Evolutionary conservation across 2,797 vertebrate species (phyloP).

Genomic region (Zalophus californianus): DNA sequence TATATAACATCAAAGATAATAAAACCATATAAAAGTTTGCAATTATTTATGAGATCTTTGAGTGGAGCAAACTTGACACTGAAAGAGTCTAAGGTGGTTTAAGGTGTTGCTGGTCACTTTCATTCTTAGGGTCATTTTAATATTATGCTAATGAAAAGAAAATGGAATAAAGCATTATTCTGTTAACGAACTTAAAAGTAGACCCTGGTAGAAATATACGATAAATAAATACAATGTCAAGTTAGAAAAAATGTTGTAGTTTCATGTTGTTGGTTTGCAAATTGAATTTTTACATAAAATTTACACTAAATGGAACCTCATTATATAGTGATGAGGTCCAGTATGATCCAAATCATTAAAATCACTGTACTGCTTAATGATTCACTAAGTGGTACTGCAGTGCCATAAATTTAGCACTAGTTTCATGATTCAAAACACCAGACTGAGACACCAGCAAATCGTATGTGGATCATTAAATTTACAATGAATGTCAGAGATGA

Average conservation of each 20-base stretch:
- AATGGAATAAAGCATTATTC: slow-evolving; percentile 67
- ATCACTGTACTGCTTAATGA: slow-evolving; percentile 92
- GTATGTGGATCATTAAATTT: slow-evolving; percentile 94
- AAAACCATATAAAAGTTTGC: slow-evolving; percentile 39
- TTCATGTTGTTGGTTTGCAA: slow-evolving; percentile 92
- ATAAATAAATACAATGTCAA: slow-evolving; percentile 89
- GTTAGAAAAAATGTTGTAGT: slow-evolving; percentile 90
- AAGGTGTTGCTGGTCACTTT: slow-evolving; percentile 36
- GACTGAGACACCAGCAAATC: slow-evolving; percentile 91
- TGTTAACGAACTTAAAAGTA: slow-evolving; percentile 76
- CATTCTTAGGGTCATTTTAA: slow-evolving; percentile 55
- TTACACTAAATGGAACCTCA: slow-evolving; percentile 91
- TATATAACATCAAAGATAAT: slow-evolving; percentile 48
- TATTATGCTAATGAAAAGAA: slow-evolving; percentile 56
- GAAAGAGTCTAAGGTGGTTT: slow-evolving; percentile 19
- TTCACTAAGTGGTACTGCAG: slow-evolving; percentile 91
- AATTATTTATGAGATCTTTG: slow-evolving; percentile 64
- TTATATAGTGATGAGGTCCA: slow-evolving; percentile 91
- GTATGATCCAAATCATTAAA: slow-evolving; percentile 92
- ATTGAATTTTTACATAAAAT: slow-evolving; percentile 93
- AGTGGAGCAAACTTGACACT: slow-evolving; percentile 32
- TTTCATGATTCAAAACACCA: slow-evolving; percentile 92
- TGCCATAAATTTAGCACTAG: slow-evolving; percentile 90
- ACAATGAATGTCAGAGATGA: slow-evolving; percentile 93
- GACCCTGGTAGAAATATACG: slow-evolving; percentile 74